phyloP scores from a whole-genome alignment of 2,888 invertebrate genomes.

The Drosophila subquinaria region DNA sequence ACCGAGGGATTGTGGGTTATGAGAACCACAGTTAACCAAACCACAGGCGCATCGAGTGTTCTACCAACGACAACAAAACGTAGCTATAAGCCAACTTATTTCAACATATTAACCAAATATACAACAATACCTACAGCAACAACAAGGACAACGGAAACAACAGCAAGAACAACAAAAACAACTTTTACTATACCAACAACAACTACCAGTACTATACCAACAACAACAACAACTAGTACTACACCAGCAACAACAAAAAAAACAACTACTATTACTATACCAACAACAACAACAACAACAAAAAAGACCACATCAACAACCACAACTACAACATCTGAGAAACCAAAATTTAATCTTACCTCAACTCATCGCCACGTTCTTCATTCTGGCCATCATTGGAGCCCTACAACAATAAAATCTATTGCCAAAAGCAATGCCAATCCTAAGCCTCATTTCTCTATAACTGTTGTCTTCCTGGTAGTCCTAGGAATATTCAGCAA shows the following conservation, averaged over 20 bases:
- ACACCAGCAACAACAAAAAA: no score
- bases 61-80: background rate
- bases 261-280: no score
- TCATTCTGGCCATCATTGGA: background rate
- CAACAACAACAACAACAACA: background rate
- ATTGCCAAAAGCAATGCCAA: background rate
- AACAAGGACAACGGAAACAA: background rate
- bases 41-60: background rate
- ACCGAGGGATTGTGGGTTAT: background rate
- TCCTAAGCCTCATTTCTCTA: background rate
- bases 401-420: constrained; percentile 1
- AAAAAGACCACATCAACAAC: no score
- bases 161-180: background rate
- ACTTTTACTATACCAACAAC: background rate
- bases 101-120: constrained; percentile 3
- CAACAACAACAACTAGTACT: no score
- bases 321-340: background rate
- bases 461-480: background rate
- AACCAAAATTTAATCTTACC: background rate
- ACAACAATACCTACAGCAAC: background rate
- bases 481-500: background rate
- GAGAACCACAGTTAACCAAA: background rate
- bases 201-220: background rate
- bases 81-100: background rate
- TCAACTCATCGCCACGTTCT: background rate